Evolutionary conservation across 2,797 vertebrate species (phyloP), one percentile per base, ranked within the genome.

Genomic region (Ptychobarbus kaznakovi): DNA sequence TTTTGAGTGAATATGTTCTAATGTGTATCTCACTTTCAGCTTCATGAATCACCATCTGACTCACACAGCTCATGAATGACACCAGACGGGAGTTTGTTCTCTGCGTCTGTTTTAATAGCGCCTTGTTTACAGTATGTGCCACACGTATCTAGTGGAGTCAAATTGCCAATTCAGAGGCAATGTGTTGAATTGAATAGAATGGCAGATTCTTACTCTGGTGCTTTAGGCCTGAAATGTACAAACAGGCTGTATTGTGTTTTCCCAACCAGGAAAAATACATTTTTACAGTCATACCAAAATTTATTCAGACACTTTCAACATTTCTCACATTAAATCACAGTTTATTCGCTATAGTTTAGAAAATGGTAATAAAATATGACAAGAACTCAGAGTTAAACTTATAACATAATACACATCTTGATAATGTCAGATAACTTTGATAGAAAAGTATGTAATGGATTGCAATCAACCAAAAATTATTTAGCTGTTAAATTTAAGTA

Each of bases 11-110:
- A 75, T 32, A 20, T 65, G 70, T 75, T 82, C 44, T 69, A 28
- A 61, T 38, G 53, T 61, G 25, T 16, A 65, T 65, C 56, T 82
- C 69, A 46, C 28, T 49, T 65, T n/a, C 70, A 82, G 28, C 40
- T 49, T 82, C 42, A 20, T 75, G 42, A 74, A 82, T 75, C 70
- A 65, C 20, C 20, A 35, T 75, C 28, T 74, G 70, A 82, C 70
- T 65, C 80, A 32, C n/a, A 73, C 42, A 18, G 35, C 35, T 81
- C 22, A 42, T 42, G 9, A 83, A 75, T 38, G 81, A 83, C 53
- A 82, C 56, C 42, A 82, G 69, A 49, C 56, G 20, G 51, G 44
- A 76, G 46, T 38, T 66, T 76, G 73, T 76, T 38, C 32, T 66
- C 58, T 22, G 58, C 20, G 32, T 28, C 44, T 83, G 44, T 83